Evolutionary conservation across 53 echinoderm and acorn worm species (phyloP).

Genomic region (Antedon mediterranea): DNA sequence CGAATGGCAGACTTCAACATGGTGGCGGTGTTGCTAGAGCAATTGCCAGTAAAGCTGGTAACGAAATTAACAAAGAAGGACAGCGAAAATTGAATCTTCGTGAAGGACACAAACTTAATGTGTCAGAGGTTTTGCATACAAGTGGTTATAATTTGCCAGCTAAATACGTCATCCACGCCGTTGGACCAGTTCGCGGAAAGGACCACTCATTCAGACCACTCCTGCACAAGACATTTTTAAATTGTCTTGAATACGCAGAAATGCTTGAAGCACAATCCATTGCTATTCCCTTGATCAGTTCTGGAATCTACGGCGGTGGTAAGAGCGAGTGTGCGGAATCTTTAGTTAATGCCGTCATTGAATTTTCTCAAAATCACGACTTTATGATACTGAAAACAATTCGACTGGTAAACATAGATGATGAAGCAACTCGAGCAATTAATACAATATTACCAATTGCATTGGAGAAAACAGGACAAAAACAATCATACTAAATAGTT

Average conservation of each 20-base stretch:
- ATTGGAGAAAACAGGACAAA: too few species aligned
- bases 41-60: not conserved
- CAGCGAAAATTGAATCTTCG: not conserved
- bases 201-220: not conserved
- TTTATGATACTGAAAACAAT: not conserved
- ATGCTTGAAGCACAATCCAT: not conserved
- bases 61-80: not conserved
- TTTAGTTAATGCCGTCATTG: not conserved
- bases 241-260: not conserved
- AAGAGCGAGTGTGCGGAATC: not conserved
- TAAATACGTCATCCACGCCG: not conserved
- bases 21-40: not conserved
- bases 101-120: not conserved
- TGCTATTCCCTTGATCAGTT: not conserved
- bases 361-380: not conserved
- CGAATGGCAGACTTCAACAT: not conserved
- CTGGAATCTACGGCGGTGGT: not conserved
- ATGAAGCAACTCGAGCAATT: not conserved
- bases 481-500: too few species aligned
- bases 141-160: not conserved
- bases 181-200: not conserved
- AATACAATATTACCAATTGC: too few species aligned
- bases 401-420: not conserved
- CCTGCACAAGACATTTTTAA: not conserved
- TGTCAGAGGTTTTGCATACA: not conserved